These are phyloP conservation scores for Lepidonotus clava DNA, from an alignment of 2,888 invertebrate species.

Conservation along the genomic window DNA sequence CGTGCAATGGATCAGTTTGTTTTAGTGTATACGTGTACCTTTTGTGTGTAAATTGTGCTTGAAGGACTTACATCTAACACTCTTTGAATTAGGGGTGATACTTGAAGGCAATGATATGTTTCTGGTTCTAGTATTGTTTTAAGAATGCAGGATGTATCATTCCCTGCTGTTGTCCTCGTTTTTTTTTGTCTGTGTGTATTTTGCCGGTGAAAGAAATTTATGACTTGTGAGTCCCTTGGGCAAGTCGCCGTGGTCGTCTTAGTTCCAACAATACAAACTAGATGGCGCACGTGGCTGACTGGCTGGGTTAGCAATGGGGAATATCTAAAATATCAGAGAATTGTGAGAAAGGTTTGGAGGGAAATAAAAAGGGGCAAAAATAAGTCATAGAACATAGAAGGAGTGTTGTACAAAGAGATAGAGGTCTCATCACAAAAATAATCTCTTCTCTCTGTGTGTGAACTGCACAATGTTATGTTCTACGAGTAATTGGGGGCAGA, in stretches of 20 bases:
- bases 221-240: not conserved
- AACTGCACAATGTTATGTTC: slow-evolving; percentile 8
- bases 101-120: not conserved
- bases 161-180: not conserved
- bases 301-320: not conserved
- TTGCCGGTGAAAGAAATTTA: not conserved
- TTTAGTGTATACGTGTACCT: too few species aligned
- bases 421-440: slow-evolving; percentile 54
- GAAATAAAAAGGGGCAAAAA: not conserved
- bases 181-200: not conserved
- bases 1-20: too few species aligned
- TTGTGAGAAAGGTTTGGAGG: not conserved
- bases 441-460: slow-evolving; percentile 51
- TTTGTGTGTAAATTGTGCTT: too few species aligned
- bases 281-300: slow-evolving; percentile 7
- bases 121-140: not conserved
- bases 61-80: too few species aligned
- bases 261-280: not conserved
- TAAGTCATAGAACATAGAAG: not conserved
- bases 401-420: slow-evolving; percentile 41
- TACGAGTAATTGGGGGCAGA: not conserved
- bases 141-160: not conserved
- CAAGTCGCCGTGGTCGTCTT: not conserved
- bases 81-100: too few species aligned
- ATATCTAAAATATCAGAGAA: not conserved